These are phyloP conservation scores for Ctenomys sociabilis DNA, from an alignment of 2,113 vertebrate genomes.

Conservation along the genomic window DNA sequence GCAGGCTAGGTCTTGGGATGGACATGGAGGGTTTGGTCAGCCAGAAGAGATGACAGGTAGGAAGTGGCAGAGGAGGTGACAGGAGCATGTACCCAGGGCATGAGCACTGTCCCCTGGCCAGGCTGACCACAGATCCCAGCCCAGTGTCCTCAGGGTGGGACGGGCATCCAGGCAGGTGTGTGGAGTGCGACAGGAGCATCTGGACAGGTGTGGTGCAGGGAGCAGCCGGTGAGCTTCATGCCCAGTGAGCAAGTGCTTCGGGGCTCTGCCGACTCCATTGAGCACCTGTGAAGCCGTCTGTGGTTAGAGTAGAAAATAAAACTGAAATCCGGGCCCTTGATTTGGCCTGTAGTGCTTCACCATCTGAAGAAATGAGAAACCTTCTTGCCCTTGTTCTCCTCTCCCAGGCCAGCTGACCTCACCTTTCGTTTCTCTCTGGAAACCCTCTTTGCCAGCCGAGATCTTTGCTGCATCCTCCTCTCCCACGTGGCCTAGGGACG, in stretches of 20 bases:
- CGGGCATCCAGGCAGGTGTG: background rate
- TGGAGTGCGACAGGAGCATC: background rate
- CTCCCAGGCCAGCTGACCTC: background rate
- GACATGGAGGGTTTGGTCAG: background rate
- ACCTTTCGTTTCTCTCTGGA: background rate
- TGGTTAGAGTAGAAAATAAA: background rate
- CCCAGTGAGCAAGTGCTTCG: background rate
- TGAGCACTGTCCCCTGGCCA: rapidly evolving
- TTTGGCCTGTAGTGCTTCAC: background rate
- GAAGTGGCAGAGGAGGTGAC: background rate
- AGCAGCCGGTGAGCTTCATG: background rate
- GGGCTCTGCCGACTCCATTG: background rate
- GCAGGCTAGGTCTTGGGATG: background rate
- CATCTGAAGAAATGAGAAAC: background rate
- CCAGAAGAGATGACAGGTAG: background rate
- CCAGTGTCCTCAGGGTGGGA: background rate
- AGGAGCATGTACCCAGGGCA: background rate
- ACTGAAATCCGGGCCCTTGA: background rate
- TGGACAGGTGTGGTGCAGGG: background rate
- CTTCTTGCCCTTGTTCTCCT: background rate
- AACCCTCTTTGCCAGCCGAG: background rate
- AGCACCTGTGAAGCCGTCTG: background rate
- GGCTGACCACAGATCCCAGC: background rate
- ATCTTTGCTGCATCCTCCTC: background rate
- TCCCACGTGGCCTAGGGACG: background rate